Evolutionary conservation across 2,113 vertebrate species (phyloP).

Genomic region (Tetrax tetrax): DNA sequence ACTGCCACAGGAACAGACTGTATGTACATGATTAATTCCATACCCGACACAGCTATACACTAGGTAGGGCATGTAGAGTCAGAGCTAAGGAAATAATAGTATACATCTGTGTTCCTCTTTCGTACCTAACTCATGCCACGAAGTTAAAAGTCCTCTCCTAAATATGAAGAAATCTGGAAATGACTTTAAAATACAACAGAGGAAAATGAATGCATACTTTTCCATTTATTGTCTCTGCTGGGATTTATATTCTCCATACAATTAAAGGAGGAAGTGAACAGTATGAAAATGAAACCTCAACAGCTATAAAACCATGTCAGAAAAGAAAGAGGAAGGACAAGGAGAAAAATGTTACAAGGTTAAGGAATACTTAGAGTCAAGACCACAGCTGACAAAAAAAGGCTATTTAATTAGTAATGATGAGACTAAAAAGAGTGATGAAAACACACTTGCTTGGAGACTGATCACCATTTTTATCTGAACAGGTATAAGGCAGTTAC

Average conservation of each 20-base stretch:
- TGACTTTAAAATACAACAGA: background rate
- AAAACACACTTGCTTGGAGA: background rate
- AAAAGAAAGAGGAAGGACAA: background rate
- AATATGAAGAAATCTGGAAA: background rate
- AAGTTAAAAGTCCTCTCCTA: background rate
- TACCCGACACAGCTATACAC: background rate
- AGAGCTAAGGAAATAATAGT: background rate
- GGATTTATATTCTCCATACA: background rate
- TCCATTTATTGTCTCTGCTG: background rate
- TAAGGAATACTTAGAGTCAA: background rate
- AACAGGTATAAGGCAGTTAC: background rate
- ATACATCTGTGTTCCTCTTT: background rate
- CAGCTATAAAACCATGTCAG: background rate
- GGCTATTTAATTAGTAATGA: background rate
- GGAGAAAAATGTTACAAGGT: background rate
- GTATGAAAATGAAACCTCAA: background rate
- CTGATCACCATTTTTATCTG: background rate
- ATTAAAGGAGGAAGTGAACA: background rate
- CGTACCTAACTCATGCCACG: background rate
- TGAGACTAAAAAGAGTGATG: background rate
- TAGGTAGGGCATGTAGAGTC: background rate
- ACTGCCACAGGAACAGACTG: background rate
- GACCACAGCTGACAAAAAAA: background rate
- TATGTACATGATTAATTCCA: background rate
- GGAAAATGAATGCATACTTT: background rate